These are phyloP conservation scores for Trichosurus vulpecula DNA, from an alignment of 2,797 vertebrate genomes.

Conservation along the genomic window DNA sequence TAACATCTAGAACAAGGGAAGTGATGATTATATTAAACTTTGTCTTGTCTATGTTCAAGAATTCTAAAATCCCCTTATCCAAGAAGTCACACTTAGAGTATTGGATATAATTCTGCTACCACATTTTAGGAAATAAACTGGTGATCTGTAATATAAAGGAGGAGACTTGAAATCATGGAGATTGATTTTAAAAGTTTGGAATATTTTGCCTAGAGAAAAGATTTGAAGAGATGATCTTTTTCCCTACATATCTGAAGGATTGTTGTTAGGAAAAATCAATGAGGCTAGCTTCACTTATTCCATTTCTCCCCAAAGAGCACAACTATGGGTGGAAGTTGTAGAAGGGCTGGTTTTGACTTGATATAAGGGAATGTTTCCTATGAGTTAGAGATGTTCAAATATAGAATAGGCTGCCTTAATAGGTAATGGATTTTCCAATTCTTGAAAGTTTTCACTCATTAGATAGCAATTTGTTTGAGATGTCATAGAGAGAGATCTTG, in stretches of 20 bases:
- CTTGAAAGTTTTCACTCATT: neutral
- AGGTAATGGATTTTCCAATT: neutral
- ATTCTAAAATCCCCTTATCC: too few relatives aligned
- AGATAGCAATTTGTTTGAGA: neutral
- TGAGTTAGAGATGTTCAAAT: neutral
- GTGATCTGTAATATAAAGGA: neutral
- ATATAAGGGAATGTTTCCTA: neutral
- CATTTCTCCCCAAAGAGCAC: neutral
- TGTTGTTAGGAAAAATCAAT: neutral
- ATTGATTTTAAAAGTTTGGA: neutral
- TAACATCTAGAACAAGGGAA: neutral
- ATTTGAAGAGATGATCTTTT: neutral
- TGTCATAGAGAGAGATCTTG: neutral
- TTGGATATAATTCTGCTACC: neutral
- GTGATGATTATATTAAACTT: neutral
- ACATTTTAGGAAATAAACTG: neutral
- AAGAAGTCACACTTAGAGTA: neutral
- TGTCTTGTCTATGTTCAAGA: neutral
- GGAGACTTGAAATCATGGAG: neutral
- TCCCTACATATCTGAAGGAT: neutral
- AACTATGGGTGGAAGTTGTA: neutral
- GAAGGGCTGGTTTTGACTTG: neutral
- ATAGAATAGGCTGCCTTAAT: neutral
- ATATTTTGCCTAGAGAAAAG: neutral
- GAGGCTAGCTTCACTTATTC: neutral